Conservation (phyloP, 2,113 vertebrate species). For the Halichoerus grypus region DNA sequence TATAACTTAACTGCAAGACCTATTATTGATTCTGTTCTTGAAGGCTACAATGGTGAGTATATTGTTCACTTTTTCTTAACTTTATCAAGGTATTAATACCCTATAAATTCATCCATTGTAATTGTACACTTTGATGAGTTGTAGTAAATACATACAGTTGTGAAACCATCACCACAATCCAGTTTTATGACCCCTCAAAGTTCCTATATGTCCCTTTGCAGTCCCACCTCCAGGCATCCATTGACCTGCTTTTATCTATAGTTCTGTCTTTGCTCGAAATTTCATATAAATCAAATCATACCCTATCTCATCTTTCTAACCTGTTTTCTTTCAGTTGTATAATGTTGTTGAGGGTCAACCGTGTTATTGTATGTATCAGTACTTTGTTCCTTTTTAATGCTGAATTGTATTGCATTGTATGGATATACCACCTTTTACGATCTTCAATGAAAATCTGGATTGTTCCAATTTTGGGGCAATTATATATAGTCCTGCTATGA, state of each 20-base stretch:
- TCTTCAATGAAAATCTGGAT: not conserved
- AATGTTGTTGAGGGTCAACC: not conserved
- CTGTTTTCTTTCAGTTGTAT: constrained; percentile 19
- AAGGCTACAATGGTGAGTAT: constrained; percentile 97
- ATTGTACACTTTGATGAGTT: not conserved
- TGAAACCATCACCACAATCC: not conserved
- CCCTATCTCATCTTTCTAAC: not conserved
- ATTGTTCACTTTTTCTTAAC: not conserved
- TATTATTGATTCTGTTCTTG: constrained; percentile 97
- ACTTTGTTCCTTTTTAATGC: constrained; percentile 19
- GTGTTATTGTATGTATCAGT: not conserved
- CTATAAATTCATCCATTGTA: not conserved
- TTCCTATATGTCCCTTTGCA: not conserved
- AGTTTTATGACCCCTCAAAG: not conserved
- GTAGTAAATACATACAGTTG: not conserved
- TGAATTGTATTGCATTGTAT: not conserved
- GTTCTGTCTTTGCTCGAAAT: constrained; percentile 58
- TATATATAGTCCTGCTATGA: not conserved
- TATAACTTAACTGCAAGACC: constrained; percentile 99
- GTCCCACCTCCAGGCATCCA: not conserved
- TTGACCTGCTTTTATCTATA: not conserved
- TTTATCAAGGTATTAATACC: not conserved
- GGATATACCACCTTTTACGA: not conserved
- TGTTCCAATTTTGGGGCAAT: not conserved
- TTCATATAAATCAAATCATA: not conserved